These are phyloP conservation scores for Chaetodon auriga DNA, from an alignment of 2,113 vertebrate species.

Conservation along the genomic window DNA sequence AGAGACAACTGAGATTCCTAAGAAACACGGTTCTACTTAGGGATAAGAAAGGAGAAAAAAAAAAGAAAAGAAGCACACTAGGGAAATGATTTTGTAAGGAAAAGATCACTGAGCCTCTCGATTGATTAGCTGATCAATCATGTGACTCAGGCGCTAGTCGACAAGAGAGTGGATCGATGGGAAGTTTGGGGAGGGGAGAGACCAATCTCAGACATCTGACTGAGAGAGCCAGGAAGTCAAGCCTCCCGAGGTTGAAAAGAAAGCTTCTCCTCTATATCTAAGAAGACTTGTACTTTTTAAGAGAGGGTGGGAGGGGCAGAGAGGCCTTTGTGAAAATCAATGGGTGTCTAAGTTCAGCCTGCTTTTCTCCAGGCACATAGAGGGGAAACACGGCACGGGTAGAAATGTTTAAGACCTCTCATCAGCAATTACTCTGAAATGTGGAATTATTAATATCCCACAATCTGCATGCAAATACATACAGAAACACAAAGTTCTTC, in stretches of 20 bases:
- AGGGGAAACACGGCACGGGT: neutral
- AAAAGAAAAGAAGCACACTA: conserved; percentile 6
- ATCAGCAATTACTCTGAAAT: neutral
- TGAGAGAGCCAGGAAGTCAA: conserved; percentile 51
- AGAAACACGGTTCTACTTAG: conserved; percentile 9
- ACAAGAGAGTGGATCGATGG: conserved; percentile 63
- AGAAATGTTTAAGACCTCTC: neutral
- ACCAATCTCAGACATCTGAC: conserved; percentile 61
- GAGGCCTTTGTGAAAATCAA: conserved; percentile 51
- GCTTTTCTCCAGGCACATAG: neutral
- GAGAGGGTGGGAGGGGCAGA: conserved; percentile 11
- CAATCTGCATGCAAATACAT: no score
- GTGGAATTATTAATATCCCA: neutral
- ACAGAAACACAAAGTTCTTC: no score
- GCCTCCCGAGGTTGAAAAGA: conserved; percentile 51
- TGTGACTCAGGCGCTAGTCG: conserved; percentile 62
- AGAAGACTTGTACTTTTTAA: conserved; percentile 48
- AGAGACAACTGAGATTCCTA: neutral
- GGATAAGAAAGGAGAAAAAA: neutral
- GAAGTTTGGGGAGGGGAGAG: conserved; percentile 59
- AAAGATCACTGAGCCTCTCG: conserved; percentile 34
- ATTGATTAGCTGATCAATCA: conserved; percentile 79
- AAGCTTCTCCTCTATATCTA: conserved; percentile 41
- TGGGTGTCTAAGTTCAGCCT: conserved; percentile 43
- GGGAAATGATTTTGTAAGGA: conserved; percentile 22